A percentile compares a stretch with the other conserved stretches of the same genome.
Conservation (phyloP, 1,140 invertebrate species). For the Prorops nasuta region DNA sequence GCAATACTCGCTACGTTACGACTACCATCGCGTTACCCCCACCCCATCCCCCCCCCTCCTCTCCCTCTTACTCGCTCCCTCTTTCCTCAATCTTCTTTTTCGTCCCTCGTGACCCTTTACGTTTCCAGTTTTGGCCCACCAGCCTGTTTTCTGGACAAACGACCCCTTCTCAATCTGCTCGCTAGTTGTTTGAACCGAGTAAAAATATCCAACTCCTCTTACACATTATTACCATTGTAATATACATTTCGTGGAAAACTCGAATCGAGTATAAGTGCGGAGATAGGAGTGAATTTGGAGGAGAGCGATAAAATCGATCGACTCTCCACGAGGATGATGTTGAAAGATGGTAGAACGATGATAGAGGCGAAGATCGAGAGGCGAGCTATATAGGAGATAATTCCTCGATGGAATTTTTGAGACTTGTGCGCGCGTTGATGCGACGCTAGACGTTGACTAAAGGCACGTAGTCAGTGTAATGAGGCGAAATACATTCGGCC, state of each 20-base stretch:
- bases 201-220: too few species aligned
- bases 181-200: too few species aligned
- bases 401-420: slow-evolving; percentile 30
- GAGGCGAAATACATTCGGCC: slow-evolving; percentile 43
- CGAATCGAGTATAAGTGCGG: too few species aligned
- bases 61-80: slow-evolving; percentile 5
- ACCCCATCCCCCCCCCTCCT: slow-evolving; percentile 18
- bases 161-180: too few species aligned
- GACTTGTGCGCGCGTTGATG: slow-evolving; percentile 28
- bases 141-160: too few species aligned
- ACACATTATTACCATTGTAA: too few species aligned
- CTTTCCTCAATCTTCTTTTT: slow-evolving; percentile 13
- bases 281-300: too few species aligned
- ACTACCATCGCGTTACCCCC: slow-evolving; percentile 6
- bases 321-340: too few species aligned
- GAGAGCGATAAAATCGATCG: too few species aligned
- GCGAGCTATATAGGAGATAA: background rate
- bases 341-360: too few species aligned
- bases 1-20: slow-evolving; percentile 29
- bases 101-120: slow-evolving; percentile 1
- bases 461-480: slow-evolving; percentile 43
- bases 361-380: too few species aligned
- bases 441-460: slow-evolving; percentile 36
- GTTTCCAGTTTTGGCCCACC: background rate
- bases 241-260: too few species aligned